Base-by-base conservation (phyloP, 2,797 vertebrate species). In the Botia kubotai region DNA sequence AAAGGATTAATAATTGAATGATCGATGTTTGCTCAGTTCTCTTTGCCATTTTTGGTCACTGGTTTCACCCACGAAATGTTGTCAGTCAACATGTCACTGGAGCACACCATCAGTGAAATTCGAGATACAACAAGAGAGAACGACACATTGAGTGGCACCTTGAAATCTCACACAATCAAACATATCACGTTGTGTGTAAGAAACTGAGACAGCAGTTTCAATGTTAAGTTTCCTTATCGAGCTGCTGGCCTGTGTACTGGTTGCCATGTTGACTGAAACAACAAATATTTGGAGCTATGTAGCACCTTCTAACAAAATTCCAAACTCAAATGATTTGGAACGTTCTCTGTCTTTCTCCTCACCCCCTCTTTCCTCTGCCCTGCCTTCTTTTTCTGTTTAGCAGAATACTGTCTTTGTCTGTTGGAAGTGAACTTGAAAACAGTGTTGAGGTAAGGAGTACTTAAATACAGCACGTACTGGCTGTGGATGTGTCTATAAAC, bases 251-350 rank as follows among this genome's bases (percentile, higher is more conserved):
- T 91, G 90, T 87, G 67, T 74, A 55, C 77, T 79, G 80, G 95
- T 96, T 96, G 89, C 95, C 89, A 84, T 92, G 94, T 92, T 92
- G 91, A 97, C 91, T 80, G 67, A 86, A 93, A 91, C 91, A 97
- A 97, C 96, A 98, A 98, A 97, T 96, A 97, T 95, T 95, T 95
- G 91, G 91, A 95, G 85, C 90, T 93, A 93, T 92, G 94, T 95
- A 92, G 94, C 95, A 96, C 97, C 95, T 95, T 97, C 93, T 91
- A 92, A 91, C 88, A 89, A 94, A 95, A 95, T 94, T 95, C 93
- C 94, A 94, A 92, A 90, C 90, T 84, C 92, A 90, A 95, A 93
- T 95, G 95, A 95, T 96, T 96, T 95, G 94, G 94, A 96, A 96
- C 93, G 90, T 90, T 90, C 90, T 90, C 90, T 93, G 87, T 90